Evolutionary conservation across 1,140 invertebrate genomes (phyloP).

Genomic region (Brachionus paranguensis): DNA sequence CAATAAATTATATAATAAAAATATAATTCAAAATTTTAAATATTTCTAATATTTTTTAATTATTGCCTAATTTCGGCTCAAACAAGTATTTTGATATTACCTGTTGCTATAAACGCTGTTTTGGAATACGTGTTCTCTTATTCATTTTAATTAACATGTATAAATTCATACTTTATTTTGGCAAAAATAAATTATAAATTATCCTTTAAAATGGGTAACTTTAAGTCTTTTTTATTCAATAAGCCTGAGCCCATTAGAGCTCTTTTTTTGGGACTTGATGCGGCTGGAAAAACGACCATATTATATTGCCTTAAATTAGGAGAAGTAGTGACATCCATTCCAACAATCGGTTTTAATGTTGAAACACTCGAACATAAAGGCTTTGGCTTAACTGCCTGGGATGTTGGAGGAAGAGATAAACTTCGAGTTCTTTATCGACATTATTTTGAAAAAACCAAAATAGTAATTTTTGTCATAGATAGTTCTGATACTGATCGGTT

Average conservation of each 20-base stretch:
- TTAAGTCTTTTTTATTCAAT: slow-evolving; percentile 56
- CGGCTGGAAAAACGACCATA: slow-evolving; percentile 46
- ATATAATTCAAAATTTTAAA: too few species aligned
- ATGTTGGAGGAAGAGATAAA: slow-evolving; percentile 57
- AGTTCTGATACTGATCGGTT: slow-evolving; percentile 48
- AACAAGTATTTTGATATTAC: background rate
- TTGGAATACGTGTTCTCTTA: slow-evolving; percentile 32
- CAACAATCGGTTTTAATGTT: slow-evolving; percentile 74
- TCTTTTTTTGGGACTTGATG: slow-evolving; percentile 55
- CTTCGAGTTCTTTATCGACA: slow-evolving; percentile 47
- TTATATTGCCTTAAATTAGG: slow-evolving; percentile 94
- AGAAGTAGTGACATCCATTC: slow-evolving; percentile 51
- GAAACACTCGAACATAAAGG: slow-evolving; percentile 66
- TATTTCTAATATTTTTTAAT: background rate
- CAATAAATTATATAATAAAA: too few species aligned
- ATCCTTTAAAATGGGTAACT: background rate
- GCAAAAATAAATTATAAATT: background rate
- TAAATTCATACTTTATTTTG: background rate
- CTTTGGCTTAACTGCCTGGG: slow-evolving; percentile 61
- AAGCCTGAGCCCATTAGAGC: slow-evolving; percentile 79
- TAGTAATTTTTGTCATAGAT: slow-evolving; percentile 51
- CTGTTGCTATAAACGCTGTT: slow-evolving; percentile 48
- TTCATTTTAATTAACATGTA: background rate
- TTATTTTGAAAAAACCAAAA: slow-evolving; percentile 51
- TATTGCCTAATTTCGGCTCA: background rate